phyloP scores from a whole-genome alignment of 1,140 invertebrate species.

The Plodia interpunctella region DNA sequence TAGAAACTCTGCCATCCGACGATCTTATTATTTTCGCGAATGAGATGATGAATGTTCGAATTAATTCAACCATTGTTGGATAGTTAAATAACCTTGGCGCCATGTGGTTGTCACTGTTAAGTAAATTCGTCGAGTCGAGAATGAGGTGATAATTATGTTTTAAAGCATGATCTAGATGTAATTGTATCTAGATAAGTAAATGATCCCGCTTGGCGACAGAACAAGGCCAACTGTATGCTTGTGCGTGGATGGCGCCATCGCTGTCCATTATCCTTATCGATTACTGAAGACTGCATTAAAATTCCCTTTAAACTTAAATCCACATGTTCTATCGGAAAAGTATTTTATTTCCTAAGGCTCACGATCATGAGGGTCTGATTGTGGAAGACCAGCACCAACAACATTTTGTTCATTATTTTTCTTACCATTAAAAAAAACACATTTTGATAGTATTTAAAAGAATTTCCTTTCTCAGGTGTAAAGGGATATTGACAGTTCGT shows the following conservation, averaged over 20 bases:
- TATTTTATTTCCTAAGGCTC: too few species aligned
- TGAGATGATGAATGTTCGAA: background rate
- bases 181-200: slow-evolving; percentile 60
- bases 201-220: slow-evolving; percentile 47
- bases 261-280: background rate
- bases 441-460: too few species aligned
- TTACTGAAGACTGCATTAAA: too few species aligned
- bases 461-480: too few species aligned
- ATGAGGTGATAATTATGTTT: slow-evolving; percentile 30
- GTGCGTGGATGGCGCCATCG: slow-evolving; percentile 21
- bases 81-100: background rate
- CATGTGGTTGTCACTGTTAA: background rate
- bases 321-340: too few species aligned
- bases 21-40: background rate
- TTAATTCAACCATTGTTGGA: slow-evolving; percentile 2
- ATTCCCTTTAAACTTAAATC: too few species aligned
- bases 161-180: slow-evolving; percentile 38
- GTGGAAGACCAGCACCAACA: too few species aligned
- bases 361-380: too few species aligned
- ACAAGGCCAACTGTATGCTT: slow-evolving; percentile 54
- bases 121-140: slow-evolving; percentile 6
- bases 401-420: too few species aligned
- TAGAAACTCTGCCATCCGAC: background rate
- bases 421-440: too few species aligned
- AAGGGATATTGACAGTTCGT: too few species aligned